A percentile compares a stretch with the other conserved stretches of the same genome.
phyloP scores from a whole-genome alignment of 2,888 invertebrate genomes.

The Drosophila borealis region DNA sequence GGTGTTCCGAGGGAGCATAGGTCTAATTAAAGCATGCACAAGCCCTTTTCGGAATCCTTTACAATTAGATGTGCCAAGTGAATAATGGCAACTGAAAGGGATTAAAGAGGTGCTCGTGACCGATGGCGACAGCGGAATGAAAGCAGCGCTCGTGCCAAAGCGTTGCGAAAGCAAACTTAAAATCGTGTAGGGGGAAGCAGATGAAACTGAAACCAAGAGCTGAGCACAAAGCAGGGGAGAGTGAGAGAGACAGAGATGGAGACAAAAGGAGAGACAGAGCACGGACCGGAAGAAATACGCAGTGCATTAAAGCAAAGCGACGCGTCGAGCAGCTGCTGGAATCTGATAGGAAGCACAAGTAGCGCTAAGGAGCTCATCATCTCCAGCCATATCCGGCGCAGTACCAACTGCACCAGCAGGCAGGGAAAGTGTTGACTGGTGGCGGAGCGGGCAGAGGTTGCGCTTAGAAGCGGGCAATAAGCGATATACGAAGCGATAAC shows the following conservation, averaged over 20 bases:
- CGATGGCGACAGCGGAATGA: slow-evolving; percentile 7
- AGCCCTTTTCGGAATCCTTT: slow-evolving; percentile 13
- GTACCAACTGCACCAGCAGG: slow-evolving; percentile 33
- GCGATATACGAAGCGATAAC: slow-evolving; percentile 78
- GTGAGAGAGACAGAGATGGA: background rate
- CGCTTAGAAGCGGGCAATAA: slow-evolving; percentile 65
- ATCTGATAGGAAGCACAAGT: slow-evolving; percentile 71
- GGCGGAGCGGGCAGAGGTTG: background rate
- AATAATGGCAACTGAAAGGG: slow-evolving; percentile 42
- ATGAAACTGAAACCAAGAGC: slow-evolving; percentile 67
- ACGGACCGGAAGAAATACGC: slow-evolving; percentile 73
- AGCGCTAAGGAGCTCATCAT: slow-evolving; percentile 61
- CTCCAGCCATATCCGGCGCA: slow-evolving; percentile 71
- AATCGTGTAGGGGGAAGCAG: slow-evolving; percentile 11
- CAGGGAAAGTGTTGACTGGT: slow-evolving; percentile 57
- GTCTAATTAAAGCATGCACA: slow-evolving; percentile 9
- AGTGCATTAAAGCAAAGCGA: slow-evolving; percentile 47
- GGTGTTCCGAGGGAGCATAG: background rate
- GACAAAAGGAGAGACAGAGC: slow-evolving; percentile 28
- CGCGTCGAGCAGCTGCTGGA: slow-evolving; percentile 74
- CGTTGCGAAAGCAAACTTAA: slow-evolving; percentile 22
- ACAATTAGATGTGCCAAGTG: slow-evolving; percentile 41
- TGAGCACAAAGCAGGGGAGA: background rate
- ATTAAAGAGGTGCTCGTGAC: slow-evolving; percentile 12
- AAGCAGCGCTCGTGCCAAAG: slow-evolving; percentile 47